Evolutionary conservation across 2,888 invertebrate genomes (phyloP).

Genomic region (Ectobius pallidus): DNA sequence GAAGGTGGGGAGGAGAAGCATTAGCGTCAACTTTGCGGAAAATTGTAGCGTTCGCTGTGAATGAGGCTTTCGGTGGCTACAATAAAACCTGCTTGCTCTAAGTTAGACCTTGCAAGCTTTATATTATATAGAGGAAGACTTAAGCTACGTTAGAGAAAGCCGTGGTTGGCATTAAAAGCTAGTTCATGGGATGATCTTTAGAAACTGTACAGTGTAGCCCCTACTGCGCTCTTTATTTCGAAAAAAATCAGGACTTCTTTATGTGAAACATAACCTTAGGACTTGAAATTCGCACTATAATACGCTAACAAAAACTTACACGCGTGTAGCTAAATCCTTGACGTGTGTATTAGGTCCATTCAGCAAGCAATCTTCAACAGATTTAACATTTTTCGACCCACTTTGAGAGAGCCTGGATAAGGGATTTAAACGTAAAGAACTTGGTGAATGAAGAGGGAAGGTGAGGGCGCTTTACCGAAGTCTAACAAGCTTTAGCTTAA

Average conservation of each 20-base stretch:
- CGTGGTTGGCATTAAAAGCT: not conserved
- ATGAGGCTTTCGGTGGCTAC: constrained; percentile 16
- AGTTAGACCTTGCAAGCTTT: not conserved
- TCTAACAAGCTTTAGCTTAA: too few relatives aligned
- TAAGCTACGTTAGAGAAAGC: not conserved
- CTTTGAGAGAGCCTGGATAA: too few relatives aligned
- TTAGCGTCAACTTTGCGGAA: constrained; percentile 42
- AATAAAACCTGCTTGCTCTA: not conserved
- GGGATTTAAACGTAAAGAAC: too few relatives aligned
- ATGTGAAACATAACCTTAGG: not conserved
- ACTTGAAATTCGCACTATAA: too few relatives aligned
- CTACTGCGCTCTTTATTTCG: not conserved
- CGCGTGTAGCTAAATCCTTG: too few relatives aligned
- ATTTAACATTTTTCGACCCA: too few relatives aligned
- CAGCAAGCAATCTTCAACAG: too few relatives aligned
- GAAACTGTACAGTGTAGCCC: not conserved
- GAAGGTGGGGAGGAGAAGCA: constrained; percentile 26
- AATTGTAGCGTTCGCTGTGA: constrained; percentile 36
- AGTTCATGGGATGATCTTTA: not conserved
- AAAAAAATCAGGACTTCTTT: not conserved
- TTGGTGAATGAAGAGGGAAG: too few relatives aligned
- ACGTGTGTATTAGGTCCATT: too few relatives aligned
- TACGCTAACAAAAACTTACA: too few relatives aligned
- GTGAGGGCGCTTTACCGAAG: too few relatives aligned
- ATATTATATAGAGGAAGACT: not conserved